Evolutionary conservation across 2,888 invertebrate genomes (phyloP).

Genomic region (Graphium colonna): DNA sequence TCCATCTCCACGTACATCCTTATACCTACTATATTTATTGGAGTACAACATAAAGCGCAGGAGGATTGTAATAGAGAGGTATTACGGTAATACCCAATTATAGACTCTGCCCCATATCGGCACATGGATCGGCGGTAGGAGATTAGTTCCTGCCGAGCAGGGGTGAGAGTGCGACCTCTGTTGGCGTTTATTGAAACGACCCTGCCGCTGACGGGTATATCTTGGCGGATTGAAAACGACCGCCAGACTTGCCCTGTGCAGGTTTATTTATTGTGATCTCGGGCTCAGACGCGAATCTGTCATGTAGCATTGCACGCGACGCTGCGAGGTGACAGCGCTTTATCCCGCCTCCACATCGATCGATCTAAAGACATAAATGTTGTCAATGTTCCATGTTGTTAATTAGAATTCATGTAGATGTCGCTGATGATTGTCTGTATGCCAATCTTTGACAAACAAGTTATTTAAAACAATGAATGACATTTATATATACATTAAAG

Average conservation of each 20-base stretch:
- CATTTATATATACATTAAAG: too few species aligned
- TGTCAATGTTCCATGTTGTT: slow-evolving; percentile 2
- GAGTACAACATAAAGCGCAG: slow-evolving; percentile 23
- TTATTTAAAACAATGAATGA: slow-evolving; percentile 1
- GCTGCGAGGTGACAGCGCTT: slow-evolving; percentile 6
- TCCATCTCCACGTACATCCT: slow-evolving; percentile 3
- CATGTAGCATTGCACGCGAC: slow-evolving; percentile 12
- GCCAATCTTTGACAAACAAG: slow-evolving; percentile 16
- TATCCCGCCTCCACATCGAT: neutral
- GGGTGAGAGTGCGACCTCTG: slow-evolving; percentile 28
- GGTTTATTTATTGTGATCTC: slow-evolving; percentile 16
- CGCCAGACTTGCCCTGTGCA: neutral
- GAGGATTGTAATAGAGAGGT: slow-evolving; percentile 46
- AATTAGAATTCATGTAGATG: slow-evolving; percentile 7
- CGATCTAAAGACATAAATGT: neutral
- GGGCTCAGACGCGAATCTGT: slow-evolving; percentile 14
- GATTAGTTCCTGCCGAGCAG: slow-evolving; percentile 53
- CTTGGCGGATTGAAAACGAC: slow-evolving; percentile 15
- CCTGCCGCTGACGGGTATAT: slow-evolving; percentile 22
- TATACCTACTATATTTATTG: slow-evolving; percentile 22
- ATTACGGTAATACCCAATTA: slow-evolving; percentile 71
- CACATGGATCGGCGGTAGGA: slow-evolving; percentile 47
- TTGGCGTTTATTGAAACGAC: slow-evolving; percentile 22
- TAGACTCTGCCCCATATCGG: slow-evolving; percentile 50
- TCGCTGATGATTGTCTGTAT: neutral